A percentile compares a stretch with the other conserved stretches of the same genome.
These are phyloP conservation scores for Drosophila sulfurigaster DNA, from an alignment of 1,140 invertebrate species.

Conservation along the genomic window DNA sequence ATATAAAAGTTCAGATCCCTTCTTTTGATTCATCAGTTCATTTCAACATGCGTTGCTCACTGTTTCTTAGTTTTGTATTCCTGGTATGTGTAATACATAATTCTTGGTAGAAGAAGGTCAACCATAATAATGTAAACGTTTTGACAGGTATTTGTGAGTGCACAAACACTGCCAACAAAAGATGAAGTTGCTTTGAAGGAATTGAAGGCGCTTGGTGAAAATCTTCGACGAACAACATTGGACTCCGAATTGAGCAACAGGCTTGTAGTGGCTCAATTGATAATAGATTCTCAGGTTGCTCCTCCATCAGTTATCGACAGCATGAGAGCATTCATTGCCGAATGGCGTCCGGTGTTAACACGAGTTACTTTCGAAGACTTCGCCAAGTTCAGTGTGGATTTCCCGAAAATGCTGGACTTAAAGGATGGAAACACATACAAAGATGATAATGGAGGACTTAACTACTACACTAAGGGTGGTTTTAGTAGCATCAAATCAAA, in stretches of 20 bases:
- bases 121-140: background rate
- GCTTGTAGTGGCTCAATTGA: conserved; percentile 6
- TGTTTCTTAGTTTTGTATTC: conserved; percentile 1
- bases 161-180: background rate
- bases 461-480: conserved; percentile 2
- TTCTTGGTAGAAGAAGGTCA: background rate
- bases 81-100: conserved; percentile 5
- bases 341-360: background rate
- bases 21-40: background rate
- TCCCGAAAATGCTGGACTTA: background rate
- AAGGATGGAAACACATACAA: background rate
- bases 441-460: conserved; percentile 1
- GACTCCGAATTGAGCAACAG: conserved; percentile 9
- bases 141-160: background rate
- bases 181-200: conserved; percentile 6
- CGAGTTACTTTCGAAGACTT: background rate
- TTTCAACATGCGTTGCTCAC: background rate
- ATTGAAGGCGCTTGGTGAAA: conserved; percentile 10
- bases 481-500: conserved; percentile 5
- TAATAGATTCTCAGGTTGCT: conserved; percentile 7
- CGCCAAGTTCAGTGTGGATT: conserved; percentile 7
- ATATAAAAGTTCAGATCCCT: background rate
- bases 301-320: background rate
- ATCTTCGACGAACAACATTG: background rate
- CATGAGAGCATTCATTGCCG: background rate